Base-by-base conservation (phyloP, 2,888 invertebrate species). In the Stramonita haemastoma region DNA sequence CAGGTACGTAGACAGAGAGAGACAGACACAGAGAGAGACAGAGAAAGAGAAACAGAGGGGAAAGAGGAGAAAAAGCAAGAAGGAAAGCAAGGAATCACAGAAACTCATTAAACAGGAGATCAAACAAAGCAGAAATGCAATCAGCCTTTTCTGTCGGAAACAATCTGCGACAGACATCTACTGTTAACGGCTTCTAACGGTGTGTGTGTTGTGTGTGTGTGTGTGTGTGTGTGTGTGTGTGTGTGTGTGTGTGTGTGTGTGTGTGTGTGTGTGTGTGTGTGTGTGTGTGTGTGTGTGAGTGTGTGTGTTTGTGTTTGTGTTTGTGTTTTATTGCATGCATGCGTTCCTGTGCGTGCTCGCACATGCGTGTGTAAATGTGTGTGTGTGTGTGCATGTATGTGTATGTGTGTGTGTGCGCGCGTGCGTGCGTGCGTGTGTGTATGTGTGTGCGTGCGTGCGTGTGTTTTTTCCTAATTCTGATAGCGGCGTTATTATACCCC, bases 261-360 rank as follows among this genome's bases (percentile, higher is more conserved):
- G 22, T 57, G 83, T 85, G 87, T 15, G 60, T 29, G 83, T 29
- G 34, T 19, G 79, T 17, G 79, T 70, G 73, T 73, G 86, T 66
- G 86, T 87, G 90, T 87, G 87, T 88, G 88, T 73, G 87, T 88
- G 88, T 83, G 87, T 90, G 79, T 86, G 57, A 57, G 86, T 86
- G 86, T 57, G 57, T 86, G 86, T 86, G 56, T 86, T 15, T 57
- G 56, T 86, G 86, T 57, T 17, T 86, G 86, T 57, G 56, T 85
- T 46, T 85, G 46, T 85, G 85, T 85, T 46, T 85, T 46, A 46
- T 46, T 85, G 46, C 56, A 56, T 85, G 85, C 56, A 56, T 85
- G 46, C 56, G 56, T 85, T 8, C 56, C 56, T 86, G 86, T 57
- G 86, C 56, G 86, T 57, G 56, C n/a, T 57, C 57, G 56, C 57